Evolutionary conservation across 2,888 invertebrate species (phyloP).

Genomic region (Notocelia uddmanniana): DNA sequence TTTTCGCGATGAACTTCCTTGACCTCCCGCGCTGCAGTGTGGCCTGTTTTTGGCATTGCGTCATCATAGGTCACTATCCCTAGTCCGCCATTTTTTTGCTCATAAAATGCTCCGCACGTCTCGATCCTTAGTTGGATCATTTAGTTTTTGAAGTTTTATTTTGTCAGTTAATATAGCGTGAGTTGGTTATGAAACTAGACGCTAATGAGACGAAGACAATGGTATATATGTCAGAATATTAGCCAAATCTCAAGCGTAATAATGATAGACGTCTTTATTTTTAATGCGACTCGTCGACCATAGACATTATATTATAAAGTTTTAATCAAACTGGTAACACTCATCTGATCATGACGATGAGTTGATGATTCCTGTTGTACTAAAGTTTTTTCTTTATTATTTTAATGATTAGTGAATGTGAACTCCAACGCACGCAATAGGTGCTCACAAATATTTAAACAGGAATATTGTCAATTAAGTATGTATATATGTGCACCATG

Average conservation of each 20-base stretch:
- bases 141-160: constrained; percentile 67
- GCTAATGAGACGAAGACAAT: not conserved
- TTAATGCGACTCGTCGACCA: not conserved
- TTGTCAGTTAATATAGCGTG: constrained; percentile 21
- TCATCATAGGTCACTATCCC: constrained; percentile 84
- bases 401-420: too few species aligned
- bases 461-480: not conserved
- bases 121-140: constrained; percentile 79
- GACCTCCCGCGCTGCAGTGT: constrained; percentile 74
- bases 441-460: not conserved
- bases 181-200: not conserved
- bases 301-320: not conserved
- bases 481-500: not conserved
- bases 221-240: not conserved
- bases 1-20: constrained; percentile 78
- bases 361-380: not conserved
- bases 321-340: not conserved
- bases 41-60: constrained; percentile 83
- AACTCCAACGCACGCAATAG: too few species aligned
- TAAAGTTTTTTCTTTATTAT: too few species aligned
- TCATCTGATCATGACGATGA: not conserved
- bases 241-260: constrained; percentile 1
- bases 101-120: constrained; percentile 78
- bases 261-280: not conserved
- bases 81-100: constrained; percentile 81